Evolutionary conservation across 2,888 invertebrate species (phyloP).

Genomic region (Apomyelois bistriatella): DNA sequence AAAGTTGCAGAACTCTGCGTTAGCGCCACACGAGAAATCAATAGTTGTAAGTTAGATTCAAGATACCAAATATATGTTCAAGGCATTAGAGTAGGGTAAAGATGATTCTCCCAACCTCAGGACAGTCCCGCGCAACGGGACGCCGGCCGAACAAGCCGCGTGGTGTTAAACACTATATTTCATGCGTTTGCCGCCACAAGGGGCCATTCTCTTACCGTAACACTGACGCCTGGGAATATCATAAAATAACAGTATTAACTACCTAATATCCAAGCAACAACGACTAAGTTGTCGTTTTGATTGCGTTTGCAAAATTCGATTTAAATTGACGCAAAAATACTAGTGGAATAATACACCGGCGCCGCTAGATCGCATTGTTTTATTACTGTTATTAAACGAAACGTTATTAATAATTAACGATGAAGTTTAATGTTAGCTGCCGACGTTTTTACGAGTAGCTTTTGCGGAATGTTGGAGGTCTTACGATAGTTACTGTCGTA

Average conservation of each 20-base stretch:
- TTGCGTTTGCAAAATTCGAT: conserved; percentile 11
- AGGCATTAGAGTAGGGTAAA: conserved; percentile 22
- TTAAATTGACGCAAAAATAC: conserved; percentile 9
- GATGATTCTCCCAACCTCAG: conserved; percentile 20
- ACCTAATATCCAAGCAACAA: conserved; percentile 34
- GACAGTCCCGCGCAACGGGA: conserved; percentile 46
- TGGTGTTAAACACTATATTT: conserved; percentile 76
- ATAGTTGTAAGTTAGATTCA: neutral
- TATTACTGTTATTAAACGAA: conserved; percentile 22
- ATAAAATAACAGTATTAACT: conserved; percentile 56
- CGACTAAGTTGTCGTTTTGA: conserved; percentile 14
- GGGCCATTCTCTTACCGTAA: conserved; percentile 55
- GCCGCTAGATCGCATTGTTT: conserved; percentile 19
- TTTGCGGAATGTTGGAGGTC: conserved; percentile 13
- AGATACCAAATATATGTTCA: neutral
- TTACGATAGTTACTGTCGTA: conserved; percentile 7
- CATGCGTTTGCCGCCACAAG: conserved; percentile 58
- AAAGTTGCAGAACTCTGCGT: neutral
- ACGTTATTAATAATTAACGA: conserved; percentile 22
- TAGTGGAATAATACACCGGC: conserved; percentile 8
- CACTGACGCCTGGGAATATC: conserved; percentile 50
- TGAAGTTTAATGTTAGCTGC: conserved; percentile 18
- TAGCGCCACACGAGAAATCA: neutral
- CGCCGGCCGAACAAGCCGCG: conserved; percentile 54
- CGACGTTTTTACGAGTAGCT: conserved; percentile 20